A percentile compares a stretch with the other conserved stretches of the same genome.
Evolutionary conservation across 2,888 invertebrate species (phyloP).

Genomic region (Cremastobaeus sp.): DNA sequence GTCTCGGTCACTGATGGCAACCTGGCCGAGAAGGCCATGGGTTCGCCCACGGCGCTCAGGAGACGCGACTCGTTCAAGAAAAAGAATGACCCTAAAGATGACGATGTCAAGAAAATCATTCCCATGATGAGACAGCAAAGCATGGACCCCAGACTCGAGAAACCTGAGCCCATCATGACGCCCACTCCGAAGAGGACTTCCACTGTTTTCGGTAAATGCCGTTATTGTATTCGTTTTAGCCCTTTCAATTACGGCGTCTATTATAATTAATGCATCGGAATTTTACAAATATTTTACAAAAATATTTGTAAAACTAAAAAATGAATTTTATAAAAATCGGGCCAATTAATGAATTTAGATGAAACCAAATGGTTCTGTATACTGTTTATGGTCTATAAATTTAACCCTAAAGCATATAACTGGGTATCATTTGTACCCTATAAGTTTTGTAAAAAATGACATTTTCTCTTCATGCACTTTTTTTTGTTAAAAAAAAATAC

Average conservation of each 20-base stretch:
- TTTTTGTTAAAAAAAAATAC: no score
- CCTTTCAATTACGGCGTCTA: neutral
- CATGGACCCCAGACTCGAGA: conserved; percentile 78
- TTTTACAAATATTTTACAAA: no score
- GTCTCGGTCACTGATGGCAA: conserved; percentile 84
- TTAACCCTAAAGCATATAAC: no score
- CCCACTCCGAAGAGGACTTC: conserved; percentile 90
- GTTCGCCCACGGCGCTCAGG: conserved; percentile 86
- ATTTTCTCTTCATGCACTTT: no score
- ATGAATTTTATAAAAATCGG: no score
- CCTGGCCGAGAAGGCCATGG: conserved; percentile 79
- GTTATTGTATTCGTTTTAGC: conserved; percentile 12
- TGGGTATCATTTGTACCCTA: no score
- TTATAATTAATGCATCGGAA: conserved; percentile 19
- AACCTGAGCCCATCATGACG: conserved; percentile 77
- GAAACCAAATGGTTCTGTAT: no score
- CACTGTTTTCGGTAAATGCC: conserved; percentile 86
- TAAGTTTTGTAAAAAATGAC: no score
- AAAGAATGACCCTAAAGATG: conserved; percentile 80
- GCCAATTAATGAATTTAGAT: no score
- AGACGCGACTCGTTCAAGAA: conserved; percentile 85
- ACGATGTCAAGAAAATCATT: conserved; percentile 77
- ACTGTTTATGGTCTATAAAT: no score
- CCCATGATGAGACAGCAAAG: conserved; percentile 79
- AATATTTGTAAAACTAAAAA: no score